Base-by-base conservation (phyloP, 2,113 vertebrate genomes). In the Entosphenus tridentatus region DNA sequence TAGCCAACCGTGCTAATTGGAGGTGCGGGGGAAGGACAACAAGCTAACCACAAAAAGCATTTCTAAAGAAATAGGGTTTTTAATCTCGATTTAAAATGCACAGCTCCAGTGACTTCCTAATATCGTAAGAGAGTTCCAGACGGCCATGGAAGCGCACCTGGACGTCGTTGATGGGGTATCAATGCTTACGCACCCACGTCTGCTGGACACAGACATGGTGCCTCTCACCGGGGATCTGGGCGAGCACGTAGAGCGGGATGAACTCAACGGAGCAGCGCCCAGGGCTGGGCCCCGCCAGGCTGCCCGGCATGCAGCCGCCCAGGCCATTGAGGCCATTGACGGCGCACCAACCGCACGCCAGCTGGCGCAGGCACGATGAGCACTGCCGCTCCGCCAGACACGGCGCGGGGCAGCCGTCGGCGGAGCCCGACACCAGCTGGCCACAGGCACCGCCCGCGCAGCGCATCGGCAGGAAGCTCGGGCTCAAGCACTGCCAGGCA, bases 331-430 rank as follows among this genome's bases (percentile, higher is more conserved):
- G 83, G 5, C 77, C 82, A 0, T 72, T 76, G 55, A 75, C 68
- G 56, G 84, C 81, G 71, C 88, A 92, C 88, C 88, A 92, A 69
- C 88, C 87, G 11, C 88, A 90, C 75, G 87, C 86, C 55, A 87
- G 86, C 69, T 84, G 82, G 68, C 78, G 81, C 57, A 91, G 83
- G 76, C 88, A 92, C 72, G 82, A 81, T 72, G 88, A 81, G 56
- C 88, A 92, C 77, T 91, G 88, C 56, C 78, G 82, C 17, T 85
- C 82, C 73, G 81, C 81, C 54, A 82, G 81, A 76, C 88, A 92
- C 72, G 85, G 81, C 2, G 85, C 82, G 21, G 83, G 81, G 74
- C 88, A 92, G 74, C 83, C 86, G 76, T 89, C 85, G 3, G 8
- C 14, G 0, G 82, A 79, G 2, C 84, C 82, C 0, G 81, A 80